These are phyloP conservation scores for Maniola jurtina DNA, from an alignment of 1,140 invertebrate genomes.

Conservation along the genomic window DNA sequence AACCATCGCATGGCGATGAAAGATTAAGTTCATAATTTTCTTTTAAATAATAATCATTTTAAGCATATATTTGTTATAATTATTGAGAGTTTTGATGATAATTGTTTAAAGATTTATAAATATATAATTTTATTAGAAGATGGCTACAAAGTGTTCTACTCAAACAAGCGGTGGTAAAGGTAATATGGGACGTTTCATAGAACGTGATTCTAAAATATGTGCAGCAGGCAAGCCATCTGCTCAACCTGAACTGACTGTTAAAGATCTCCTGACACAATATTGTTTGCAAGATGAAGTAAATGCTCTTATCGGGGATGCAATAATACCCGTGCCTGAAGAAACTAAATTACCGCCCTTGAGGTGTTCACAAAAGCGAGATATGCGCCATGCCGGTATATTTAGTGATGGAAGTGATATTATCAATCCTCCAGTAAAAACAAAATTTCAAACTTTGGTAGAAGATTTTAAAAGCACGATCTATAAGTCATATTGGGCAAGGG, in stretches of 20 bases:
- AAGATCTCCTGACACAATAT: constrained; percentile 60
- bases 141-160: too few species aligned
- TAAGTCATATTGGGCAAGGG: constrained; percentile 74
- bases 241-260: constrained; percentile 50
- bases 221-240: too few species aligned
- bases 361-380: constrained; percentile 47
- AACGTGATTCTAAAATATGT: too few species aligned
- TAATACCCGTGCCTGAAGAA: constrained; percentile 49
- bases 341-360: constrained; percentile 52
- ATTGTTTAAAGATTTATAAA: too few species aligned
- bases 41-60: too few species aligned
- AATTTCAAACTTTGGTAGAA: constrained; percentile 73
- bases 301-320: constrained; percentile 70
- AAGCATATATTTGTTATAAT: too few species aligned
- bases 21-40: too few species aligned
- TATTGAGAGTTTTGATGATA: too few species aligned
- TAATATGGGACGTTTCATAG: too few species aligned
- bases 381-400: constrained; percentile 45
- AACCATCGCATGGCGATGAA: too few species aligned
- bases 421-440: constrained; percentile 68
- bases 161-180: too few species aligned
- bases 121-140: too few species aligned
- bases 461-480: constrained; percentile 77
- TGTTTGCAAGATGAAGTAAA: constrained; percentile 72
- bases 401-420: constrained; percentile 47